phyloP scores from a whole-genome alignment of 2,888 invertebrate species.

The Perithous albicinctus region DNA sequence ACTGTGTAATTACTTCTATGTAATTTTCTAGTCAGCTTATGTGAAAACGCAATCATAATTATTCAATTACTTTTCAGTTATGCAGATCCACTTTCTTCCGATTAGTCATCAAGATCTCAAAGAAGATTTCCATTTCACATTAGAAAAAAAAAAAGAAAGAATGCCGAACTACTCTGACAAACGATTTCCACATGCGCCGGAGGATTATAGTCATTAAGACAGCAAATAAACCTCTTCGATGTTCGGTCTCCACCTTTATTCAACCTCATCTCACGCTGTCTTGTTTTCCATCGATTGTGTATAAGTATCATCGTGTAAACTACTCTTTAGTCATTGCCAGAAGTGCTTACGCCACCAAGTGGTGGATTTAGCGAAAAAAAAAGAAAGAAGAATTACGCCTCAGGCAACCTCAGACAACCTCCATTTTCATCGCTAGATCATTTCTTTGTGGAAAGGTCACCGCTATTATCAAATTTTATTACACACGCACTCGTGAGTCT shows the following conservation, averaged over 20 bases:
- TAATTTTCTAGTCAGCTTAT: too few species aligned
- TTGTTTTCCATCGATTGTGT: conserved; percentile 13
- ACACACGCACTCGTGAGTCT: conserved; percentile 36
- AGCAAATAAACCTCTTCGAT: not conserved
- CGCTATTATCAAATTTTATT: conserved; percentile 61
- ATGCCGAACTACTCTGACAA: conserved; percentile 13
- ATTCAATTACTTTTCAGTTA: too few species aligned
- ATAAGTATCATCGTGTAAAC: conserved; percentile 26
- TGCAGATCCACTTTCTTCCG: not conserved
- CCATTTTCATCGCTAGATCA: conserved; percentile 37
- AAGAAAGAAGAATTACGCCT: conserved; percentile 29
- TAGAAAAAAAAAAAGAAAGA: too few species aligned
- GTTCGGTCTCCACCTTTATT: not conserved
- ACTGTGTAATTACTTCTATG: too few species aligned
- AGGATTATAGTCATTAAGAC: not conserved
- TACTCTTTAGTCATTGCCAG: conserved; percentile 6
- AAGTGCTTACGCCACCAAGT: conserved; percentile 19
- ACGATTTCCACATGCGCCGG: conserved; percentile 14
- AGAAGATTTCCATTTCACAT: conserved; percentile 3
- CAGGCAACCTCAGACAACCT: conserved; percentile 17
- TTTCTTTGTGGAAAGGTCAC: conserved; percentile 53
- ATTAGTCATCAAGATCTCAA: not conserved
- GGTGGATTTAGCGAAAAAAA: conserved; percentile 15
- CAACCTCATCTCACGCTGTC: conserved; percentile 1
- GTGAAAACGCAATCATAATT: too few species aligned